A percentile compares a stretch with the other conserved stretches of the same genome.
These are phyloP conservation scores for Mystacornis crossleyi DNA, from an alignment of 2,113 vertebrate species.

Conservation along the genomic window DNA sequence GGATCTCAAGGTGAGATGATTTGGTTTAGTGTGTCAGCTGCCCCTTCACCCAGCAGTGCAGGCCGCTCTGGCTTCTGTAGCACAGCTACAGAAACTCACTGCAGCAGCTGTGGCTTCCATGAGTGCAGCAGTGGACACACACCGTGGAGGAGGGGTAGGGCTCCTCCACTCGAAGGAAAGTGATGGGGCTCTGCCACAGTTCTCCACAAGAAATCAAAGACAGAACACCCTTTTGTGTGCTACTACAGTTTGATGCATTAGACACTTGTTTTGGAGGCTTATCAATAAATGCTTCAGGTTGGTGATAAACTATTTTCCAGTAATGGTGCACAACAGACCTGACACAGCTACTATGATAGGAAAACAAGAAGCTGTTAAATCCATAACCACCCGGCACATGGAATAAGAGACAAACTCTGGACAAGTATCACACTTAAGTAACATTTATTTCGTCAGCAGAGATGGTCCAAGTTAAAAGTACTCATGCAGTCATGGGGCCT, in stretches of 20 bases:
- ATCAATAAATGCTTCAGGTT: not conserved
- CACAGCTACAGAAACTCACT: not conserved
- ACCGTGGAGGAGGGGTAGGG: not conserved
- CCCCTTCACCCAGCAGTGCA: fast-evolving
- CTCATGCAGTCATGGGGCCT: conserved; percentile 53
- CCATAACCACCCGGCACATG: fast-evolving
- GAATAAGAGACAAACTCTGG: not conserved
- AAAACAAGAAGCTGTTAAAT: not conserved
- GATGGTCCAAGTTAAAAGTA: conserved; percentile 58
- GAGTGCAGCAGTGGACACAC: not conserved
- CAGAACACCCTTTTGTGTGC: not conserved
- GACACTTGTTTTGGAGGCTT: not conserved
- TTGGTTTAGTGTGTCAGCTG: too few species aligned
- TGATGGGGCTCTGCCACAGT: fast-evolving
- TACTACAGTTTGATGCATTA: not conserved
- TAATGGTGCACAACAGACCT: fast-evolving
- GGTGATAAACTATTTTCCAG: not conserved
- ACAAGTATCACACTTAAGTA: conserved; percentile 12
- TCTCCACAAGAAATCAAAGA: not conserved
- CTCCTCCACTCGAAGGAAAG: not conserved
- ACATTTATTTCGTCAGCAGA: conserved; percentile 53
- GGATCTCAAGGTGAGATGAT: not conserved
- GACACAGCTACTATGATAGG: fast-evolving
- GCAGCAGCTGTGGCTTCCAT: not conserved
- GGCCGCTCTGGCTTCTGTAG: too few species aligned